Evolutionary conservation across 2,113 vertebrate species (phyloP).

Genomic region (Nycticorax nycticorax): DNA sequence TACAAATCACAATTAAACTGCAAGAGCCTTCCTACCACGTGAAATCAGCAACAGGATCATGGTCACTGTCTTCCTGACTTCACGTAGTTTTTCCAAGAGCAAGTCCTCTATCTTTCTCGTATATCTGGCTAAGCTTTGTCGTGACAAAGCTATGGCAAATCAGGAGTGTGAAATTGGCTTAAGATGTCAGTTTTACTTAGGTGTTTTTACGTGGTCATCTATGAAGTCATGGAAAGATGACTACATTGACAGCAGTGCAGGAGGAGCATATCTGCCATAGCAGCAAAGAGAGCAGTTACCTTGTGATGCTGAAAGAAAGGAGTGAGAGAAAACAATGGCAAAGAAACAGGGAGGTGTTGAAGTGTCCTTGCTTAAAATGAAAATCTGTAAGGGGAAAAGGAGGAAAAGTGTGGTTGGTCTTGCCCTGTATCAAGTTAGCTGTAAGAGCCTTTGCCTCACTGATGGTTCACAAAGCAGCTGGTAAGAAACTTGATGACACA

Average conservation of each 20-base stretch:
- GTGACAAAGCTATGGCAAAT: not conserved
- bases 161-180: not conserved
- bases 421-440: not conserved
- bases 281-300: not conserved
- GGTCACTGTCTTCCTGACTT: not conserved
- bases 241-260: not conserved
- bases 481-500: not conserved
- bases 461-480: not conserved
- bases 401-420: not conserved
- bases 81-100: not conserved
- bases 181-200: not conserved
- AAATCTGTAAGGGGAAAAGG: not conserved
- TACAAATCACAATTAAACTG: not conserved
- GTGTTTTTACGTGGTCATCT: not conserved
- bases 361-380: not conserved
- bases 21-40: not conserved
- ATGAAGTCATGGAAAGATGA: not conserved
- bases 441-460: not conserved
- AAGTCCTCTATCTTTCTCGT: rapidly evolving
- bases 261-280: not conserved
- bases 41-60: not conserved
- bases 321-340: not conserved
- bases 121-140: not conserved
- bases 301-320: not conserved
- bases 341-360: not conserved